A percentile compares a stretch with the other conserved stretches of the same genome.
phyloP scores from a whole-genome alignment of 2,888 invertebrate species.

The Hoplodrina ambigua region DNA sequence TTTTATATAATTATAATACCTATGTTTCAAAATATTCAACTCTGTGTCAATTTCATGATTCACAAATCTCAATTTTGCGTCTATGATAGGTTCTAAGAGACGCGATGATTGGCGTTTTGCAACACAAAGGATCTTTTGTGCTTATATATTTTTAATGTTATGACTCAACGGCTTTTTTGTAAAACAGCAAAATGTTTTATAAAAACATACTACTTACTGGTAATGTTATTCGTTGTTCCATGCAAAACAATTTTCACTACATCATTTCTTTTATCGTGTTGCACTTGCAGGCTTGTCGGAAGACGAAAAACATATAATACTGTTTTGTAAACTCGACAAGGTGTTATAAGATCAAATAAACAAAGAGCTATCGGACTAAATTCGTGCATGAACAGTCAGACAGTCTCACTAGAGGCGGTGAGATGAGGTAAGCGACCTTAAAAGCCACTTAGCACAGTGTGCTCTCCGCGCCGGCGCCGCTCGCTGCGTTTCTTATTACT shows the following conservation, averaged over 20 bases:
- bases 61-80: constrained; percentile 63
- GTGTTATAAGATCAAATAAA: constrained; percentile 74
- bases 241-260: constrained; percentile 29
- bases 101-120: constrained; percentile 77
- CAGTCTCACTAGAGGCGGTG: constrained; percentile 75
- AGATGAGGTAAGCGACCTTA: constrained; percentile 90
- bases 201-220: constrained; percentile 44
- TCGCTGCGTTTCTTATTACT: constrained; percentile 86
- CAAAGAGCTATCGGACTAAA: constrained; percentile 75
- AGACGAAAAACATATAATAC: constrained; percentile 34
- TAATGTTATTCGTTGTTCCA: constrained; percentile 43
- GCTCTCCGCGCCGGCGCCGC: constrained; percentile 73
- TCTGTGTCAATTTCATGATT: constrained; percentile 55
- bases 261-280: constrained; percentile 18
- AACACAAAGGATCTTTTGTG: constrained; percentile 75
- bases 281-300: constrained; percentile 28
- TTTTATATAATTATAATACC: constrained; percentile 22
- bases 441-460: constrained; percentile 87
- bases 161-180: constrained; percentile 73
- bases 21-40: constrained; percentile 17
- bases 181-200: constrained; percentile 47
- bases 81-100: constrained; percentile 65
- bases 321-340: constrained; percentile 43
- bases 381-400: constrained; percentile 79
- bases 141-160: constrained; percentile 68